A percentile compares a stretch with the other conserved stretches of the same genome.
Conservation (phyloP, 2,797 vertebrate species). For the Alauda arvensis region DNA sequence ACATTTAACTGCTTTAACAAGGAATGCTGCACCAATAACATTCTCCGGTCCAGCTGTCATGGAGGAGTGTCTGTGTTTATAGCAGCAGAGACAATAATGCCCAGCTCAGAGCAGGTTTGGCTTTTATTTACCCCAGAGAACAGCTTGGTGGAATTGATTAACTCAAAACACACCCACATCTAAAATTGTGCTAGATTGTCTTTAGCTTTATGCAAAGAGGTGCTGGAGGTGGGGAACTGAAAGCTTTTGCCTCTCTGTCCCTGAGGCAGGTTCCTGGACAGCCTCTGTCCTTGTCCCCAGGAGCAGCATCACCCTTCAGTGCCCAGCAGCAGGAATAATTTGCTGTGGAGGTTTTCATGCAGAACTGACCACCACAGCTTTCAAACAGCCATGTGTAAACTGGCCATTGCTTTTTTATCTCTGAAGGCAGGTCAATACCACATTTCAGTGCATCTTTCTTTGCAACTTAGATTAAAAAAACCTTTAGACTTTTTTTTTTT, state of each 20-base stretch:
- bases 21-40: neutral
- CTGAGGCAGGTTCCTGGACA: neutral
- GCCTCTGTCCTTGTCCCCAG: neutral
- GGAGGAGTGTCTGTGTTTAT: neutral
- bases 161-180: neutral
- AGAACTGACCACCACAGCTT: neutral
- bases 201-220: slow-evolving; percentile 18
- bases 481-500: neutral
- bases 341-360: neutral
- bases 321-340: neutral
- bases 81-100: neutral
- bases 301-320: neutral
- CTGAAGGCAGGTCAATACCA: neutral
- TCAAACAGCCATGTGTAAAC: neutral
- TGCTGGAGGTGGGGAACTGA: neutral
- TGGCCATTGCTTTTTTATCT: neutral
- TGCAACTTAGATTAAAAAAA: neutral
- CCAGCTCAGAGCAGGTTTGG: neutral
- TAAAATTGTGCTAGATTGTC: neutral
- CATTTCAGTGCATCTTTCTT: neutral
- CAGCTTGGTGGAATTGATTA: neutral
- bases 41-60: neutral
- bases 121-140: neutral
- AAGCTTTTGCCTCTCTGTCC: neutral
- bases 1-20: neutral